Evolutionary conservation across 2,888 invertebrate genomes (phyloP).

Genomic region (Exephanes ischioxanthus): DNA sequence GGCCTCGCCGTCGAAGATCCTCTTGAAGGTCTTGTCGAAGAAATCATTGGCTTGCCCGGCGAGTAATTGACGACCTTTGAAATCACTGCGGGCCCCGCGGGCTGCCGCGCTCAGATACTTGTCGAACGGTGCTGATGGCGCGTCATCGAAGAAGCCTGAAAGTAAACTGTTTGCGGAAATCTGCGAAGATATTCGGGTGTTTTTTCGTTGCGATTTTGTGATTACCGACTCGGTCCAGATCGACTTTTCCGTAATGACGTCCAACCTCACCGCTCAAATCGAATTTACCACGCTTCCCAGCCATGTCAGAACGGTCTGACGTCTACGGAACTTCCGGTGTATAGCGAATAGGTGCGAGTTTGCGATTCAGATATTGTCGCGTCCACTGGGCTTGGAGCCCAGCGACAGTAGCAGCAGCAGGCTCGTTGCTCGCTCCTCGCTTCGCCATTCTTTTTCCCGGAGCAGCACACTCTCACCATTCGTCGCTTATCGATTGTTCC

Average conservation of each 20-base stretch:
- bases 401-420: neutral
- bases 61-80: constrained; percentile 73
- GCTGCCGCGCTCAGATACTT: constrained; percentile 53
- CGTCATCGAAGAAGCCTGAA: constrained; percentile 78
- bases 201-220: neutral
- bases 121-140: constrained; percentile 73
- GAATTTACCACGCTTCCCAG: constrained; percentile 38
- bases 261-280: constrained; percentile 59
- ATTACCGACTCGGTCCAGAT: constrained; percentile 80
- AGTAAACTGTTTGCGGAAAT: constrained; percentile 9
- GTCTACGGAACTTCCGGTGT: neutral
- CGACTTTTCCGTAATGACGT: constrained; percentile 75
- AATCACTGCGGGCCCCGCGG: constrained; percentile 64
- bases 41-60: constrained; percentile 78
- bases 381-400: neutral
- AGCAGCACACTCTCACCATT: constrained; percentile 40
- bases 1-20: constrained; percentile 85
- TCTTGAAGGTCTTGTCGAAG: constrained; percentile 84
- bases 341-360: constrained; percentile 36
- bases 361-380: constrained; percentile 22
- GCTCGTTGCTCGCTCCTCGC: constrained; percentile 3
- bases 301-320: constrained; percentile 38
- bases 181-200: neutral
- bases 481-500: constrained; percentile 57
- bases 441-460: constrained; percentile 38